Percentiles rank a stretch among this genome's conserved stretches.
Conservation (phyloP, 2,797 vertebrate genomes). For the Tympanoctomys barrerae region DNA sequence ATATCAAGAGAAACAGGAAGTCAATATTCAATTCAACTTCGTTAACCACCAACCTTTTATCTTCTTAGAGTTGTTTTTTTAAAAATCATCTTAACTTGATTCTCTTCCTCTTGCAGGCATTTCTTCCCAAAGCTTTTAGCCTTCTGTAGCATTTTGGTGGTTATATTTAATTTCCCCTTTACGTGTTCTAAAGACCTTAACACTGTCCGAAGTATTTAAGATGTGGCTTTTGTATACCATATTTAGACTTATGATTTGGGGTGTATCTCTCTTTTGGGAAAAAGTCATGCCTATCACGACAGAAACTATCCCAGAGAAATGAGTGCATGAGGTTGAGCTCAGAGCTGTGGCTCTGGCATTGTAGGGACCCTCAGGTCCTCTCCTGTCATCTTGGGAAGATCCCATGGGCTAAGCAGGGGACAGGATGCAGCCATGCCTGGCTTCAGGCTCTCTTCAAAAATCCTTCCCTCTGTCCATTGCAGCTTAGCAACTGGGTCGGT, state of each 20-base stretch:
- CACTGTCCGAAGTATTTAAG: not conserved
- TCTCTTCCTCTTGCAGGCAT: not conserved
- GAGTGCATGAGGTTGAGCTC: not conserved
- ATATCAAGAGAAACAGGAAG: not conserved
- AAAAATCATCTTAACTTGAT: not conserved
- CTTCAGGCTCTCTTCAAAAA: not conserved
- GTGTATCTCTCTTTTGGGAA: slow-evolving; percentile 46
- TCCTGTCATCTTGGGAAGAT: not conserved
- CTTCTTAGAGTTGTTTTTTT: not conserved
- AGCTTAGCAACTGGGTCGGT: not conserved
- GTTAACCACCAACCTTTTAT: not conserved
- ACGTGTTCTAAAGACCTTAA: not conserved
- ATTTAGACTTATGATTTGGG: not conserved
- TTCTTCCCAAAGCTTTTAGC: slow-evolving; percentile 32
- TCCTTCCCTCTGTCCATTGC: not conserved
- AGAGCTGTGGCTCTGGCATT: not conserved
- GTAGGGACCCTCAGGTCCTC: not conserved
- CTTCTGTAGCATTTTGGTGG: not conserved
- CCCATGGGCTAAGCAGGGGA: not conserved
- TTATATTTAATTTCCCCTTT: slow-evolving; percentile 43
- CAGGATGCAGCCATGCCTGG: not conserved
- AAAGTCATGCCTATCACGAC: not conserved
- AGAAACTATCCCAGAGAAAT: not conserved
- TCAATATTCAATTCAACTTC: not conserved
- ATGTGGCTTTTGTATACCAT: not conserved